Evolutionary conservation across 2,113 vertebrate genomes (phyloP).

Genomic region (Caloenas nicobarica): DNA sequence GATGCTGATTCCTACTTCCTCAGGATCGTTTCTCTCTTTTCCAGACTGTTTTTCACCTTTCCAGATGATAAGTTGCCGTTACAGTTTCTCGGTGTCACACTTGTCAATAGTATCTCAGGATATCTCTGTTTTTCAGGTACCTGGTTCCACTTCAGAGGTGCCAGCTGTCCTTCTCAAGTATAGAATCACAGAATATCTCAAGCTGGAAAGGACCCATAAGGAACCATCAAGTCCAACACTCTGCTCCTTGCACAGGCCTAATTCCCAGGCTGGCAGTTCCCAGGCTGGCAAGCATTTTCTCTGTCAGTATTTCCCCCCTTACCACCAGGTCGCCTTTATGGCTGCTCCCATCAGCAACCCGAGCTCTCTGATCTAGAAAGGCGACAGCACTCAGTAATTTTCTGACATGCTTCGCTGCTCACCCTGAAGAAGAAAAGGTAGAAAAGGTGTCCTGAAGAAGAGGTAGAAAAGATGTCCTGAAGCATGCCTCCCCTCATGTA

Average conservation of each 20-base stretch:
- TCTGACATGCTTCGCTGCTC: not conserved
- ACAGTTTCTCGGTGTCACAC: not conserved
- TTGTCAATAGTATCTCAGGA: not conserved
- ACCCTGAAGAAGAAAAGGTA: not conserved
- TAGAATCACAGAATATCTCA: no score
- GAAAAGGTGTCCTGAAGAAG: not conserved
- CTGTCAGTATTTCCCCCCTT: not conserved
- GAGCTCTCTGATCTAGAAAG: not conserved
- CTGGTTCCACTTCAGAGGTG: not conserved
- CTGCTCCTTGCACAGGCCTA: not conserved
- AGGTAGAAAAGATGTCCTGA: not conserved
- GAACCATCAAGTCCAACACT: no score
- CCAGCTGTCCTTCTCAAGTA: not conserved
- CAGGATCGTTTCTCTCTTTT: not conserved
- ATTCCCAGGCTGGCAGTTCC: not conserved
- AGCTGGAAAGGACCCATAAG: no score
- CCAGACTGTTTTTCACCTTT: not conserved
- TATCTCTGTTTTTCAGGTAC: not conserved
- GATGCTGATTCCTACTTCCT: not conserved
- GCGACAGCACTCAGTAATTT: not conserved
- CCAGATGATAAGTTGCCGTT: not conserved
- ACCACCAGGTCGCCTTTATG: not conserved
- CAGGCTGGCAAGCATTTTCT: not conserved
- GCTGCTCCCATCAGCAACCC: not conserved
- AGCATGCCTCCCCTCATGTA: not conserved